Evolutionary conservation across 2,797 vertebrate species (phyloP), one percentile per base, ranked within the genome.

Genomic region (Mastacembelus armatus): DNA sequence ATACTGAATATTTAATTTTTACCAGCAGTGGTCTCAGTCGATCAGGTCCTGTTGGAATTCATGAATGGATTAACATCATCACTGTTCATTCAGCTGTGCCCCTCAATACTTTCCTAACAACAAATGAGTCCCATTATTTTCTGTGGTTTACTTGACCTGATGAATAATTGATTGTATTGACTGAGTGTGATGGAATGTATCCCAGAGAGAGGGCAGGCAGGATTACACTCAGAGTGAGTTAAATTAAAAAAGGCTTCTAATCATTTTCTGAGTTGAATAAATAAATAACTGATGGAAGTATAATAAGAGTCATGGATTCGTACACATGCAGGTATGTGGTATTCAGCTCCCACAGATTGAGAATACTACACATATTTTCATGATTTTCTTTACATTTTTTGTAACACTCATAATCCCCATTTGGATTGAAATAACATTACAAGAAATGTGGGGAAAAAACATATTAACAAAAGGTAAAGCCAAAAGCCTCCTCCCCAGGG

Each of bases 161-260:
- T 87, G 72, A 81, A 88, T 88, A 88, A 89, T 85, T 83, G 60
- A 89, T 77, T 26, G 32, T 64, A 74, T 85, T 86, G 81, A 89
- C 66, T 38, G 40, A 56, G 42, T 55, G 45, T 70, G 78, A 86
- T 83, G 71, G 61, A n/a, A 42, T 74, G 60, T 39, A 40, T 56
- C 71, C 66, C 61, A 30, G 36, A 68, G 52, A 75, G 32, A 71
- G 61, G n/a, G 19, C 44, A 33, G 85, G 24, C 24, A 36, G 61
- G 78, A 63, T 82, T 78, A 77, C 83, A 69, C 52, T 55, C 54
- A 15, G 45, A 48, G 45, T 61, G 38, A 3, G 26, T 77, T 66
- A 57, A 83, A 80, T 84, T 71, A 77, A 79, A 79, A 21, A 15
- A 45, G 18, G 42, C 4, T 19, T 38, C 45, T 49, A 71, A 74